Conservation (phyloP, 2,113 vertebrate genomes). For the Cryptoleucopteryx plumbea region DNA sequence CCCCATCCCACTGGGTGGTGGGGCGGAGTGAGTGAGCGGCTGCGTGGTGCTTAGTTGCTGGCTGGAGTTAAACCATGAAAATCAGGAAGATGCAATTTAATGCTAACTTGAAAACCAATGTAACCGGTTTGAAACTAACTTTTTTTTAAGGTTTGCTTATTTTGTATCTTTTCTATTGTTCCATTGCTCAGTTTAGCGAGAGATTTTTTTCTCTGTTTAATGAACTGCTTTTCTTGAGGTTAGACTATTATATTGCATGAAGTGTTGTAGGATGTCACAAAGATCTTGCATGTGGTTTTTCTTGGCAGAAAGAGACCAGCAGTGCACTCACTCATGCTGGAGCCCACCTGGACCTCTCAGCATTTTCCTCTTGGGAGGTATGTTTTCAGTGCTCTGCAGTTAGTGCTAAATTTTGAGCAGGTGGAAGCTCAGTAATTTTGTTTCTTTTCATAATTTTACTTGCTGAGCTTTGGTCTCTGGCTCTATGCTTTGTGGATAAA, state of each 20-base stretch:
- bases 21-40: too few relatives aligned
- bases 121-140: rapidly evolving
- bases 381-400: neutral
- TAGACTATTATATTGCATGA: neutral
- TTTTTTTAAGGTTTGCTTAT: neutral
- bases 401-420: neutral
- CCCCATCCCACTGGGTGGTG: too few relatives aligned
- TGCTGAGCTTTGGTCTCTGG: neutral
- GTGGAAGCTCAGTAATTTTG: neutral
- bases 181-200: neutral
- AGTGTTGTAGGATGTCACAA: neutral
- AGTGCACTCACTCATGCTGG: slow-evolving; percentile 95
- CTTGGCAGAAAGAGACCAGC: slow-evolving; percentile 92
- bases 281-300: neutral
- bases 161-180: neutral
- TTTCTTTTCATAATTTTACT: neutral
- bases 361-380: slow-evolving; percentile 99
- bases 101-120: rapidly evolving
- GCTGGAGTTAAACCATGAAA: too few relatives aligned
- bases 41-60: too few relatives aligned
- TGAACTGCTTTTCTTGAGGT: neutral
- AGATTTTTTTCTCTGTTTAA: neutral
- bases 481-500: neutral
- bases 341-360: slow-evolving; percentile 97
- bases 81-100: neutral